Evolutionary conservation across 2,888 invertebrate genomes (phyloP), one percentile per base, ranked within the genome.

Genomic region (Agriopis marginaria): DNA sequence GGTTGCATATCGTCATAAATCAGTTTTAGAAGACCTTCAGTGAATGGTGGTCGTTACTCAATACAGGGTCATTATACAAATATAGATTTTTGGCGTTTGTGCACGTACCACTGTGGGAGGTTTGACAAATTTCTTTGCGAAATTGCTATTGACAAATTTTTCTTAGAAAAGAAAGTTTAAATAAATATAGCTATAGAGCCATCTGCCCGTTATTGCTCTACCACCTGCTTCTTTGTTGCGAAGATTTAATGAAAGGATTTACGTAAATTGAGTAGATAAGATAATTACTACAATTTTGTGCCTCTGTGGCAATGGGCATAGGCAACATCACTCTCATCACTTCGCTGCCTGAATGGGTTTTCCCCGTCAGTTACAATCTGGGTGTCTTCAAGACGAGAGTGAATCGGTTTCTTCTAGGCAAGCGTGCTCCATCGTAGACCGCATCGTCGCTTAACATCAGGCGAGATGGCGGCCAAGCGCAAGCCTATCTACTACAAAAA

Each of bases 41-140:
- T 87, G 87, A 90, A 92, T 89, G 86, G 88, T 78, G 82, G 82
- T 88, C 83, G 86, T 89, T 89, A 89, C 89, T 92, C 91, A 92
- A 94, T 92, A 88, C 89, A 83, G 85, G 86, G 87, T 93, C 93
- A 91, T 93, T 93, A 94, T 89, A 93, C 93, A 94, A 94, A 94
- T 93, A 93, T 93, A 91, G 92, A 90, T 91, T 92, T 92, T 87
- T 89, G 88, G 79, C 89, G 86, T 89, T 92, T 89, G 85, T 92
- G 88, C 92, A 92, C 93, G 92, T 91, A 86, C 82, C 88, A 84
- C 91, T 84, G 92, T 93, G 92, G 92, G 93, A 90, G 92, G 93
- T 87, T 86, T 82, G 77, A 80, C 70, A 82, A 84, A 83, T 80
- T 78, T 82, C 79, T 85, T 88, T 88, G 87, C 89, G 82, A 89